A percentile compares a stretch with the other conserved stretches of the same genome.
Conservation (phyloP, 1,140 invertebrate genomes). For the Polyergus mexicanus region DNA sequence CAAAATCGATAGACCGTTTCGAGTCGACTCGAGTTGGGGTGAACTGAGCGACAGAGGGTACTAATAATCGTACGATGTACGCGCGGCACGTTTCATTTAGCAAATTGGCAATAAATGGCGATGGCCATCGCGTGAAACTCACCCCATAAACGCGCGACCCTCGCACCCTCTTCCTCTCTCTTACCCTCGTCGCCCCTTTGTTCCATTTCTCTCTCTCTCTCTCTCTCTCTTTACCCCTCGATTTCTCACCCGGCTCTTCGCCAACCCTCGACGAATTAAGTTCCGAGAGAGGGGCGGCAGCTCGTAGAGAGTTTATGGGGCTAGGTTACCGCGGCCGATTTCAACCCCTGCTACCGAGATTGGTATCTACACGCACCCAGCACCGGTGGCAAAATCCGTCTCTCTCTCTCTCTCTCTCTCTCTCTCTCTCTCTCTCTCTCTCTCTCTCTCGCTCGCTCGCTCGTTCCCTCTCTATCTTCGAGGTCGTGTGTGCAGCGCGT, state of each 20-base stretch:
- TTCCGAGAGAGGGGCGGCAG: conserved; percentile 74
- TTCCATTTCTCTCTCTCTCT: not conserved
- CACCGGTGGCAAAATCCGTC: conserved; percentile 64
- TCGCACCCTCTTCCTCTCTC: conserved; percentile 39
- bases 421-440: conserved; percentile 50
- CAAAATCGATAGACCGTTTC: conserved; percentile 39
- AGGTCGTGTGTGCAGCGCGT: conserved; percentile 41
- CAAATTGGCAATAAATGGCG: conserved; percentile 87
- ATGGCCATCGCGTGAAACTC: conserved; percentile 82
- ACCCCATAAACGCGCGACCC: conserved; percentile 75
- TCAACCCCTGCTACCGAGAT: conserved; percentile 82
- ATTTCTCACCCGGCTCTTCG: conserved; percentile 55
- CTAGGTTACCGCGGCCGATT: conserved; percentile 81
- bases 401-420: not conserved
- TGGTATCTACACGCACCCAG: conserved; percentile 79
- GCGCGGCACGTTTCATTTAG: conserved; percentile 85
- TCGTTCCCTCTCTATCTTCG: not conserved
- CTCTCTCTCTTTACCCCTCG: conserved; percentile 21
- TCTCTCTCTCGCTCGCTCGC: not conserved
- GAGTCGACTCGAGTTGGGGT: conserved; percentile 29
- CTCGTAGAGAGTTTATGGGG: conserved; percentile 80
- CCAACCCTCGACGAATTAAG: conserved; percentile 82
- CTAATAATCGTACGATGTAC: conserved; percentile 79
- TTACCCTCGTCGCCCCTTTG: conserved; percentile 40
- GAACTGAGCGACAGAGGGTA: conserved; percentile 68